Conservation (phyloP, 2,888 invertebrate genomes). For the Melinaea menophilus region DNA sequence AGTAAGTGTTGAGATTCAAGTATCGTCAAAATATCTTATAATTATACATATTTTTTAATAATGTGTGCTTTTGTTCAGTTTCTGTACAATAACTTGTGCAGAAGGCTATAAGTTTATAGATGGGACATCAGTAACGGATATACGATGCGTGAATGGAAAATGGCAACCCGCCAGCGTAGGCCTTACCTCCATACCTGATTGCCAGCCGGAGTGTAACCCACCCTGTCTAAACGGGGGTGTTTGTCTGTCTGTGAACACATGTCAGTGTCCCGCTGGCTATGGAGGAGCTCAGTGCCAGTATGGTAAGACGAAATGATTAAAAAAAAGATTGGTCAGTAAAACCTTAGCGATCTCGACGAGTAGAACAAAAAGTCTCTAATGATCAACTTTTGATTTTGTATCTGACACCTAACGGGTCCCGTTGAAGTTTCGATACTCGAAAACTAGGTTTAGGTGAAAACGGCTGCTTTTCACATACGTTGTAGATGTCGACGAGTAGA, state of each 20-base stretch:
- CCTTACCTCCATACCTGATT: slow-evolving; percentile 82
- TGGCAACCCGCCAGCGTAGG: slow-evolving; percentile 84
- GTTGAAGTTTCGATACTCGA: no score
- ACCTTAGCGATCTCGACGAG: no score
- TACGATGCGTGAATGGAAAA: slow-evolving; percentile 82
- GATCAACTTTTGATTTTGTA: no score
- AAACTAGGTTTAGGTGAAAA: no score
- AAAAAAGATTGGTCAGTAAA: no score
- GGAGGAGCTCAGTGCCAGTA: slow-evolving; percentile 86
- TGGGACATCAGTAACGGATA: slow-evolving; percentile 81
- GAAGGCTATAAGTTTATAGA: slow-evolving; percentile 84
- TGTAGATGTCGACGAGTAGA: no score
- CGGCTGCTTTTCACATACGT: no score
- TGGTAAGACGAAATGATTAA: slow-evolving; percentile 44
- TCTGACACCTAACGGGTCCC: no score
- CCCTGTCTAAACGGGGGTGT: slow-evolving; percentile 88
- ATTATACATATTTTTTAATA: no score
- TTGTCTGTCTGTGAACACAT: slow-evolving; percentile 87
- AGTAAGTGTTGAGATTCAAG: slow-evolving; percentile 69
- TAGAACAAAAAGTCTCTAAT: no score
- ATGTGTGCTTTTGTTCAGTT: slow-evolving; percentile 52
- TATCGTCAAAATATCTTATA: not conserved
- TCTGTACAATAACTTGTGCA: slow-evolving; percentile 82
- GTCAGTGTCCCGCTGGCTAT: slow-evolving; percentile 85
- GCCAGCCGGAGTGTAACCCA: slow-evolving; percentile 81